Conservation (phyloP, 1,140 invertebrate genomes). For the Magallana gigas region DNA sequence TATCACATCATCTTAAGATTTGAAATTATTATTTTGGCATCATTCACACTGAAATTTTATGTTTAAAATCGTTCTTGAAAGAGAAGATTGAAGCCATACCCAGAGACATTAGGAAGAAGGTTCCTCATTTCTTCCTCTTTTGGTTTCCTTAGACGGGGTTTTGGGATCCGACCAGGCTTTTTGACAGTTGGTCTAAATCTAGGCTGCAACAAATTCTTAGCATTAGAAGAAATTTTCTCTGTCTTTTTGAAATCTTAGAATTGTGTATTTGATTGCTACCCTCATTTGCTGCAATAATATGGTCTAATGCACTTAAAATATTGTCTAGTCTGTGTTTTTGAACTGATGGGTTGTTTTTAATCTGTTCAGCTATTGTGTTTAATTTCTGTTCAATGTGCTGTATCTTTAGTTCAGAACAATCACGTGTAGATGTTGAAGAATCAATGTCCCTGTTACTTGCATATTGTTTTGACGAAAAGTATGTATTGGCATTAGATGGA, state of each 20-base stretch:
- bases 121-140: slow-evolving; percentile 30
- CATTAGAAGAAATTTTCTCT: slow-evolving; percentile 36
- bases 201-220: slow-evolving; percentile 25
- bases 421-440: background rate
- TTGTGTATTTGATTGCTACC: slow-evolving; percentile 9
- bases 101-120: slow-evolving; percentile 4
- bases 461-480: slow-evolving; percentile 2
- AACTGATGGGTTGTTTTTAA: slow-evolving; percentile 16
- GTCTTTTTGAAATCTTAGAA: slow-evolving; percentile 19
- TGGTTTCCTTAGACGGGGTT: slow-evolving; percentile 9
- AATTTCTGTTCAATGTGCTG: slow-evolving; percentile 10
- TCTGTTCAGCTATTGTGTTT: slow-evolving; percentile 34
- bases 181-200: slow-evolving; percentile 22
- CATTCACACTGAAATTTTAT: too few species aligned
- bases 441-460: background rate
- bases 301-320: slow-evolving; percentile 19
- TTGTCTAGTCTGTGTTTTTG: slow-evolving; percentile 4
- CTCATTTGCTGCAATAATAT: slow-evolving; percentile 16
- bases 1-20: too few species aligned
- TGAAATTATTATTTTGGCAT: too few species aligned
- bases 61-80: background rate
- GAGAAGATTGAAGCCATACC: background rate
- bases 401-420: slow-evolving; percentile 7
- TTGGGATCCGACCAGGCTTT: slow-evolving; percentile 1
- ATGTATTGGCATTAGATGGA: background rate